phyloP scores from a whole-genome alignment of 2,797 vertebrate genomes.

The Perdix hodgsoniae region DNA sequence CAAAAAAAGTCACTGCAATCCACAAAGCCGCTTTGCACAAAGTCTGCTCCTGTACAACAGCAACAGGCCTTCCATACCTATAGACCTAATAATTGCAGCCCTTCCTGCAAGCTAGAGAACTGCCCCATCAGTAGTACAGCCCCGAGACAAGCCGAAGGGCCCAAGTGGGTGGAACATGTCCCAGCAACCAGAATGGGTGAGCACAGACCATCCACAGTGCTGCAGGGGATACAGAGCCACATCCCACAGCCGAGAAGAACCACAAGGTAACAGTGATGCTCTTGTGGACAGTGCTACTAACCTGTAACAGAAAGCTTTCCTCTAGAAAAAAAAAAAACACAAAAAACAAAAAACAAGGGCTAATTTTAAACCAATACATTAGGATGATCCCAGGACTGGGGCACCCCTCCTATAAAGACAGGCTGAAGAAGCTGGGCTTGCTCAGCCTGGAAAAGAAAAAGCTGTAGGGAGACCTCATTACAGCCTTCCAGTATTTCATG shows the following conservation, averaged over 20 bases:
- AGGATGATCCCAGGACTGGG: too few relatives aligned
- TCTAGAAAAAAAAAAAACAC: neutral
- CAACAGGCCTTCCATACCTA: neutral
- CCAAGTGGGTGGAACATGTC: neutral
- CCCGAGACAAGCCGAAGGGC: neutral
- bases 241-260: neutral
- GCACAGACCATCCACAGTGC: neutral
- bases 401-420: too few relatives aligned
- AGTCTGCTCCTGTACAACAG: neutral
- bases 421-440: too few relatives aligned
- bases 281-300: neutral
- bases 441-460: too few relatives aligned
- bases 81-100: neutral
- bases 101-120: neutral
- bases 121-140: fast-evolving
- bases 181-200: too few relatives aligned
- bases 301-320: neutral
- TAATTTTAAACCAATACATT: neutral
- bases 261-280: neutral
- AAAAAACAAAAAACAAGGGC: neutral
- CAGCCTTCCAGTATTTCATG: too few relatives aligned
- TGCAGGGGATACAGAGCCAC: neutral
- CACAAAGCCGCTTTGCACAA: neutral
- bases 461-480: too few relatives aligned
- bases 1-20: neutral